These are phyloP conservation scores for Trichogramma pretiosum DNA, from an alignment of 1,140 invertebrate genomes.

Conservation along the genomic window DNA sequence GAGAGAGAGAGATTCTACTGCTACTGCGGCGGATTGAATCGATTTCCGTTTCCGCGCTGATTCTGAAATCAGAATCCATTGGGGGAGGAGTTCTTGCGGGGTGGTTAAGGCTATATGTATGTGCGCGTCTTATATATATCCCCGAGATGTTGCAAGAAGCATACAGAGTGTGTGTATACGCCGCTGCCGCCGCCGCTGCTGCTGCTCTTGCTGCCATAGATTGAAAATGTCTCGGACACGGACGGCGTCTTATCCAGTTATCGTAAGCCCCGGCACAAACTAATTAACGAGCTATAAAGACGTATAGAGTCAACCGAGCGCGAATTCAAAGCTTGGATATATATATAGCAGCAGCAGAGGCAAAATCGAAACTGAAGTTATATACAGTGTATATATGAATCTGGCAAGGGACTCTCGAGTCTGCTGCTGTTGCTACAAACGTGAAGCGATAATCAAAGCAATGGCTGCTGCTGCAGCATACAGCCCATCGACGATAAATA, in stretches of 20 bases:
- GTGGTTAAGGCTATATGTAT: too few species aligned
- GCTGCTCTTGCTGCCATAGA: too few species aligned
- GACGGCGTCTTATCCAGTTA: conserved; percentile 24
- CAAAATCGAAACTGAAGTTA: too few species aligned
- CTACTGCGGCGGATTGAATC: background rate
- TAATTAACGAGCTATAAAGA: conserved; percentile 30
- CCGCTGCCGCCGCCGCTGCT: too few species aligned
- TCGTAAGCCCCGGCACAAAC: conserved; percentile 25
- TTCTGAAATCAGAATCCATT: conserved; percentile 2
- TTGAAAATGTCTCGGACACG: conserved; percentile 9
- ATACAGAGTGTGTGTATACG: too few species aligned
- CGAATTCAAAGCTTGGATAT: conserved; percentile 24
- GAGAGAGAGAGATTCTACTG: too few species aligned
- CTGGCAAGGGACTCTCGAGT: conserved; percentile 26
- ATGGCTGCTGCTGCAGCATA: conserved; percentile 12
- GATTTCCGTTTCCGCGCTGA: conserved; percentile 6
- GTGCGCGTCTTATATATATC: too few species aligned
- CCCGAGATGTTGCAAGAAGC: too few species aligned
- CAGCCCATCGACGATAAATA: background rate
- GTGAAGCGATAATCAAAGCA: conserved; percentile 30
- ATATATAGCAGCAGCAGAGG: too few species aligned
- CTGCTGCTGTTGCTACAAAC: conserved; percentile 22
- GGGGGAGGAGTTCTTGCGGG: too few species aligned
- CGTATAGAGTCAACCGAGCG: conserved; percentile 15
- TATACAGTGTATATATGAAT: too few species aligned